Conservation (phyloP, 2,797 vertebrate genomes). For the Catharus ustulatus region DNA sequence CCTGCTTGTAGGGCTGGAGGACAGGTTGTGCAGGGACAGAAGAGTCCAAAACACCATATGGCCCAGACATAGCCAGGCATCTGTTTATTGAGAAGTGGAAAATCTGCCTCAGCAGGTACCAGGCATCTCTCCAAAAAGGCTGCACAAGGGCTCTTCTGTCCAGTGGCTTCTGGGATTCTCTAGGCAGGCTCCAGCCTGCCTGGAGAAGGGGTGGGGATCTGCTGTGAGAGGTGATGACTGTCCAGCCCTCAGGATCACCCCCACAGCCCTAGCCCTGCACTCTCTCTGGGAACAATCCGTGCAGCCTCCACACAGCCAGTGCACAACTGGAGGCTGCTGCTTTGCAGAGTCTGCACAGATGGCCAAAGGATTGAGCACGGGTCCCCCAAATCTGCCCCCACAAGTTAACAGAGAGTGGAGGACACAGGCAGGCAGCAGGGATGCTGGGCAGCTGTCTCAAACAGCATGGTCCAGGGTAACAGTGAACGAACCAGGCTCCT, state of each 20-base stretch:
- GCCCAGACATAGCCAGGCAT: background rate
- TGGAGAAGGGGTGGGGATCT: background rate
- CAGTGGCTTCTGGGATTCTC: background rate
- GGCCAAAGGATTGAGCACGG: background rate
- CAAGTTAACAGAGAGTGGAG: background rate
- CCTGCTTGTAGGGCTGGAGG: background rate
- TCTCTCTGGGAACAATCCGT: fast-evolving
- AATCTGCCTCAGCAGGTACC: background rate
- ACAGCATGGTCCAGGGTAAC: background rate
- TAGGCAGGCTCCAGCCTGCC: background rate
- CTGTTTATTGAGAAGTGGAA: background rate
- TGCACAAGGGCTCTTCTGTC: background rate
- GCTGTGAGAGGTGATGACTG: background rate
- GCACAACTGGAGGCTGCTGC: background rate
- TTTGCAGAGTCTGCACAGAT: background rate
- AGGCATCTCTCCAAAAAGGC: background rate
- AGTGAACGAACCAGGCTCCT: background rate
- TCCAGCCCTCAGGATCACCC: background rate
- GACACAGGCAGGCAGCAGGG: background rate
- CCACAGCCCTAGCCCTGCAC: background rate
- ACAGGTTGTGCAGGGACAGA: background rate
- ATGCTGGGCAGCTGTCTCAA: background rate
- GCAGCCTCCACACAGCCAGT: background rate
- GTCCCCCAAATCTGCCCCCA: background rate
- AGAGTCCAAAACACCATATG: background rate